A percentile compares a stretch with the other conserved stretches of the same genome.
Conservation (phyloP, 2,888 invertebrate species). For the Brenthis hecate region DNA sequence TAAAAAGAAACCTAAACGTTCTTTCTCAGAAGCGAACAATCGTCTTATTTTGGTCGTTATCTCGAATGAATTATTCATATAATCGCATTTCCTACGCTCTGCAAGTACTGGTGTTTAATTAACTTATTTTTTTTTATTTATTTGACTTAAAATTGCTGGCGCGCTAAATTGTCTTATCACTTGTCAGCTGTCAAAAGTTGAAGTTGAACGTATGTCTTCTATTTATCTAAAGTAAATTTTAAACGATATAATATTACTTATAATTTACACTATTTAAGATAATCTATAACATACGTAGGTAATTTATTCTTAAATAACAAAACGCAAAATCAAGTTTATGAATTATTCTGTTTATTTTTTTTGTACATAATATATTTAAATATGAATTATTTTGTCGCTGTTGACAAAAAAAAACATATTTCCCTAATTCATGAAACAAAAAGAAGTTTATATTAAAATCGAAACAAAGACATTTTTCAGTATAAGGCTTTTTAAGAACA, state of each 20-base stretch:
- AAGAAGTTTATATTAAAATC: no score
- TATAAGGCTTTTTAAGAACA: no score
- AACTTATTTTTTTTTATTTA: slow-evolving; percentile 32
- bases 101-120: slow-evolving; percentile 57
- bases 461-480: no score
- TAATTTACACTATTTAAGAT: background rate
- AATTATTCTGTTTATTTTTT: background rate
- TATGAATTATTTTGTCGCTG: no score
- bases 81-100: slow-evolving; percentile 66
- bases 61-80: slow-evolving; percentile 73
- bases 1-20: slow-evolving; percentile 54
- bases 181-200: slow-evolving; percentile 21
- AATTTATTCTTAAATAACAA: background rate
- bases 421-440: no score
- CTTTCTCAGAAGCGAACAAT: slow-evolving; percentile 70
- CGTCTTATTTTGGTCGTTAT: slow-evolving; percentile 72
- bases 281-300: background rate
- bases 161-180: slow-evolving; percentile 31
- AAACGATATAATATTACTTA: background rate
- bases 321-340: background rate
- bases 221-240: slow-evolving; percentile 15
- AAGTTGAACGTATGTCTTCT: slow-evolving; percentile 10
- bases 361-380: no score
- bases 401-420: no score
- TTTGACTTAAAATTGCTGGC: slow-evolving; percentile 22